phyloP scores from a whole-genome alignment of 2,797 vertebrate species.

The Chlorospingus semifuscus region DNA sequence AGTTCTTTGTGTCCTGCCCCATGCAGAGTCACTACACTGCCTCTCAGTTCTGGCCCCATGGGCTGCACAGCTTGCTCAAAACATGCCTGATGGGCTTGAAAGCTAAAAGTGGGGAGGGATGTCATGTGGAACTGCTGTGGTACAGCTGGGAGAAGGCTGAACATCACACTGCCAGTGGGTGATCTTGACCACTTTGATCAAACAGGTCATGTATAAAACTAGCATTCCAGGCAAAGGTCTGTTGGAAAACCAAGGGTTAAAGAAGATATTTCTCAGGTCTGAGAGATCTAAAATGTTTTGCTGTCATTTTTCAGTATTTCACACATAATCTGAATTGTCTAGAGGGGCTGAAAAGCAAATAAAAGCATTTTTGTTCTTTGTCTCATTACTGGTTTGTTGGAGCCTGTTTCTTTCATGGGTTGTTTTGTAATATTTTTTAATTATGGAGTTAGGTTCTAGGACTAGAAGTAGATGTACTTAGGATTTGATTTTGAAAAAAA shows the following conservation, averaged over 20 bases:
- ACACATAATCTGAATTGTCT: not conserved
- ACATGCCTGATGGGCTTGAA: not conserved
- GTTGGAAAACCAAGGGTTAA: not conserved
- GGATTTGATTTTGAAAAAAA: not conserved
- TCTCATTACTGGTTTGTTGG: not conserved
- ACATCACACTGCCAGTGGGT: not conserved
- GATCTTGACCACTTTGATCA: not conserved
- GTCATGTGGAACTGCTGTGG: accelerated
- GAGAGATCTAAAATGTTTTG: not conserved
- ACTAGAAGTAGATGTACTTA: not conserved
- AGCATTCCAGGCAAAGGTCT: not conserved
- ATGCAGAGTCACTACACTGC: not conserved
- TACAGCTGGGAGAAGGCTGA: not conserved
- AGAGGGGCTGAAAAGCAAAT: not conserved
- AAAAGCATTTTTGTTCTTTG: not conserved
- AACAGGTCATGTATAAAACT: not conserved
- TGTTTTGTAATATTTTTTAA: not conserved
- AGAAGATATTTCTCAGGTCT: not conserved
- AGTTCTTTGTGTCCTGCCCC: not conserved
- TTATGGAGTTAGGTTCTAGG: not conserved
- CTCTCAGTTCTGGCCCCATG: not conserved
- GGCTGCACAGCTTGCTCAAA: not conserved
- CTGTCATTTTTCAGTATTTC: not conserved
- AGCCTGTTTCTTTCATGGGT: not conserved
- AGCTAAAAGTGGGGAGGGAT: not conserved